These are phyloP conservation scores for Drosophila hawaiiensis DNA, from an alignment of 2,888 invertebrate genomes.

Conservation along the genomic window DNA sequence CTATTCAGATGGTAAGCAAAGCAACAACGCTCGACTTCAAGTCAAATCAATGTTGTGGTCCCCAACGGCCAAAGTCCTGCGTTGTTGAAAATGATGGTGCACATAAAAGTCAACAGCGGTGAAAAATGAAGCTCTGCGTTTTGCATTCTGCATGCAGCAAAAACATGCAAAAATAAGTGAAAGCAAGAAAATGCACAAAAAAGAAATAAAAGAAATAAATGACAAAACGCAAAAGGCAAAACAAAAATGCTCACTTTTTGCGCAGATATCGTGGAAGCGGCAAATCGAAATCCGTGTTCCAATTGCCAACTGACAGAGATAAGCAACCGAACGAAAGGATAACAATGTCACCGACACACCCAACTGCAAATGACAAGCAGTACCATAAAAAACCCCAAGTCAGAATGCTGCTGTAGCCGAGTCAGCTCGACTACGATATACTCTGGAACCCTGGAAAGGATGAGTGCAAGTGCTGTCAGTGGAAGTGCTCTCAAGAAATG, in stretches of 20 bases:
- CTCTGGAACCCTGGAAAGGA: background rate
- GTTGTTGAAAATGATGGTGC: constrained; percentile 48
- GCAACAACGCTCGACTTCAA: constrained; percentile 10
- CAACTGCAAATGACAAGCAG: constrained; percentile 46
- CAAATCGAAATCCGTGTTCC: constrained; percentile 50
- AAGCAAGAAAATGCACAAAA: constrained; percentile 1
- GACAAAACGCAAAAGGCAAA: constrained; percentile 9
- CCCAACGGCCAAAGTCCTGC: constrained; percentile 49
- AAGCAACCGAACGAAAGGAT: constrained; percentile 75
- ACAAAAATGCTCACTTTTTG: constrained; percentile 36
- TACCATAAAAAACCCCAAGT: constrained; percentile 7
- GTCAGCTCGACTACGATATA: background rate
- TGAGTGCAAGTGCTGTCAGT: background rate
- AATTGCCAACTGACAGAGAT: constrained; percentile 66
- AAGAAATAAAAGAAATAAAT: constrained; percentile 6
- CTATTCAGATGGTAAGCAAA: constrained; percentile 10
- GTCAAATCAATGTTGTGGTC: constrained; percentile 62
- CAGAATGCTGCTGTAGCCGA: background rate
- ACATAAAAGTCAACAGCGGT: constrained; percentile 69
- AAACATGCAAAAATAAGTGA: constrained; percentile 10
- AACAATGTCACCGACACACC: constrained; percentile 68
- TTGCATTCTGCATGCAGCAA: constrained; percentile 44
- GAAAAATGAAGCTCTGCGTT: constrained; percentile 66
- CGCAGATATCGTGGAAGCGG: constrained; percentile 40
- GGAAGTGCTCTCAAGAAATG: background rate